phyloP scores from a whole-genome alignment of 2,888 invertebrate genomes.

The Meteorus colon region DNA sequence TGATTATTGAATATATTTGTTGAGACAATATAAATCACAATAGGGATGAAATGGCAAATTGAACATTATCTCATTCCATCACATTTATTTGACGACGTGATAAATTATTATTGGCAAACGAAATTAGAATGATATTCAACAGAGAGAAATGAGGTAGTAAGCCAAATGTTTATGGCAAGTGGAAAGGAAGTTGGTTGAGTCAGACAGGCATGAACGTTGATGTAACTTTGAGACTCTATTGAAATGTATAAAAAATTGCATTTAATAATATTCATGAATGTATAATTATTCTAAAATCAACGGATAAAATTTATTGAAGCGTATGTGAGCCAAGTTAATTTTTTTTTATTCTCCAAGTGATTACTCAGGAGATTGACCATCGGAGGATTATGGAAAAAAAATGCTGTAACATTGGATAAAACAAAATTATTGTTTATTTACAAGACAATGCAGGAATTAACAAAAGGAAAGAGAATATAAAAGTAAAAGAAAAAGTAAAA shows the following conservation, averaged over 20 bases:
- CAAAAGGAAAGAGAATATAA: background rate
- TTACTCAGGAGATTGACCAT: background rate
- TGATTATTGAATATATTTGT: slow-evolving; percentile 3
- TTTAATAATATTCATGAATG: background rate
- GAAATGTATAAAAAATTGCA: background rate
- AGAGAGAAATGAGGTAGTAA: too few relatives aligned
- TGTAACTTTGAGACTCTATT: background rate
- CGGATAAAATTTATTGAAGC: background rate
- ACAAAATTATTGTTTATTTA: background rate
- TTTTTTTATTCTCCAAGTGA: background rate
- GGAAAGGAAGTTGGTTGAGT: background rate
- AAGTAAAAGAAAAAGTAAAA: slow-evolving; percentile 55
- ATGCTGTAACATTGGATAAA: background rate
- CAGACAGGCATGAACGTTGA: background rate
- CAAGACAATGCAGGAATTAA: background rate
- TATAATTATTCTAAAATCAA: background rate
- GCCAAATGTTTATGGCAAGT: background rate
- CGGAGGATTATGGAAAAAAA: background rate
- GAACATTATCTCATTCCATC: too few relatives aligned
- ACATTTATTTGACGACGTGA: too few relatives aligned
- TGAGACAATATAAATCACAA: background rate
- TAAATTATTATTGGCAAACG: too few relatives aligned
- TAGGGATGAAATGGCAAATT: background rate
- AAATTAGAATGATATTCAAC: too few relatives aligned
- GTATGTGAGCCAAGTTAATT: background rate